These are phyloP conservation scores for Pollenia amentaria DNA, from an alignment of 2,888 invertebrate genomes.

Conservation along the genomic window DNA sequence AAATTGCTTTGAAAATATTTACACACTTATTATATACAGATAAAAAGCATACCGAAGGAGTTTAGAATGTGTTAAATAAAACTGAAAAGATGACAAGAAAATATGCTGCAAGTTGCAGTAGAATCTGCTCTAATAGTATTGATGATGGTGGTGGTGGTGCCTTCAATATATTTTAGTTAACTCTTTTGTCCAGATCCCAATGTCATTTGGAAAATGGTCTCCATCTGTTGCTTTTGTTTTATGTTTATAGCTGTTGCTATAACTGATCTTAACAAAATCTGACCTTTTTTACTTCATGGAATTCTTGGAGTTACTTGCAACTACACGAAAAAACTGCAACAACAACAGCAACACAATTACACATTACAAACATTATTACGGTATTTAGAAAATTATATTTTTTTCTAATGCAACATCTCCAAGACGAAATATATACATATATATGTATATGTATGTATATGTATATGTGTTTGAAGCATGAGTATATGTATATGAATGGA, in stretches of 20 bases:
- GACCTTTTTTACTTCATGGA: slow-evolving; percentile 49
- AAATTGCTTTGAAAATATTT: slow-evolving; percentile 82
- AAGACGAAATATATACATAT: slow-evolving; percentile 30
- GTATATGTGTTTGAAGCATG: slow-evolving; percentile 6
- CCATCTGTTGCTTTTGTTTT: slow-evolving; percentile 65
- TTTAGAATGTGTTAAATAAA: slow-evolving; percentile 50
- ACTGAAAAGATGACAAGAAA: slow-evolving; percentile 56
- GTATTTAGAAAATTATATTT: slow-evolving; percentile 70
- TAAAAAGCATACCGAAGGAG: slow-evolving; percentile 77
- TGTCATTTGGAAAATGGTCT: slow-evolving; percentile 77
- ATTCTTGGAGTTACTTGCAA: slow-evolving; percentile 12
- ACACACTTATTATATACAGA: slow-evolving; percentile 75
- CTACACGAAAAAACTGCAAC: neutral
- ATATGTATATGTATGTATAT: slow-evolving; percentile 9
- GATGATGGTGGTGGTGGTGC: neutral
- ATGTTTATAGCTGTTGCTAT: neutral
- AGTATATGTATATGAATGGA: neutral
- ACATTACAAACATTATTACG: slow-evolving; percentile 71
- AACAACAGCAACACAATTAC: slow-evolving; percentile 38
- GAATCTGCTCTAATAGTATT: neutral
- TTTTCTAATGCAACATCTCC: slow-evolving; percentile 45
- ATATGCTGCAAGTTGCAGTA: slow-evolving; percentile 12
- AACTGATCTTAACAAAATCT: slow-evolving; percentile 35
- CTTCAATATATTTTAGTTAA: slow-evolving; percentile 23
- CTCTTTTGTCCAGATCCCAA: slow-evolving; percentile 38